phyloP scores from a whole-genome alignment of 2,888 invertebrate genomes.

The Sarcophaga rosellei region DNA sequence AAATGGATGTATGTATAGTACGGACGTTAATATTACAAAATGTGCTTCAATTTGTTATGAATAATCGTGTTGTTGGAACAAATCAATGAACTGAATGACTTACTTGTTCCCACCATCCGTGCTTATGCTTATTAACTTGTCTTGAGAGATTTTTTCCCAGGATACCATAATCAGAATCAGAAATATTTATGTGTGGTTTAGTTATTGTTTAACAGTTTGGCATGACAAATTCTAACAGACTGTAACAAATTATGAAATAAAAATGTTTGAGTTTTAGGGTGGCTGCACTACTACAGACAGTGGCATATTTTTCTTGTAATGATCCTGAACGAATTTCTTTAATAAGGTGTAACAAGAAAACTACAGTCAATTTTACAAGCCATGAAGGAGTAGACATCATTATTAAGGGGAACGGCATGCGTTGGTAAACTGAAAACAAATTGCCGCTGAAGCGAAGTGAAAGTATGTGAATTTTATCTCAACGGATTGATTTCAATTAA shows the following conservation, averaged over 20 bases:
- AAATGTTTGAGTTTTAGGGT: conserved; percentile 57
- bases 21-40: neutral
- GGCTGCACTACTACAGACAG: conserved; percentile 36
- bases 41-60: neutral
- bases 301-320: conserved; percentile 72
- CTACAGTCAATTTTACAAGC: conserved; percentile 71
- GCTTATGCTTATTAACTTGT: conserved; percentile 63
- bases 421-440: conserved; percentile 18
- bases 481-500: too few relatives aligned
- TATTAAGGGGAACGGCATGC: conserved; percentile 36
- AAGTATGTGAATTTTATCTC: neutral
- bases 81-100: conserved; percentile 27
- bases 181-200: conserved; percentile 63
- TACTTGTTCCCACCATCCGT: conserved; percentile 61
- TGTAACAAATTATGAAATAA: conserved; percentile 77
- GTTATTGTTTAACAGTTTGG: conserved; percentile 63
- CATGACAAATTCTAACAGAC: conserved; percentile 80
- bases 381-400: conserved; percentile 38
- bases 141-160: conserved; percentile 59
- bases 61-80: conserved; percentile 57
- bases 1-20: too few relatives aligned
- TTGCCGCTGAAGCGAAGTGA: neutral
- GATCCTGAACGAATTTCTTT: conserved; percentile 78
- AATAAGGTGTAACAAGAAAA: conserved; percentile 75
- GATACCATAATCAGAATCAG: conserved; percentile 31